A percentile compares a stretch with the other conserved stretches of the same genome.
These are phyloP conservation scores for Halichondria panicea DNA, from an alignment of 37 sponge, comb jelly and placozoan genomes.

Conservation along the genomic window DNA sequence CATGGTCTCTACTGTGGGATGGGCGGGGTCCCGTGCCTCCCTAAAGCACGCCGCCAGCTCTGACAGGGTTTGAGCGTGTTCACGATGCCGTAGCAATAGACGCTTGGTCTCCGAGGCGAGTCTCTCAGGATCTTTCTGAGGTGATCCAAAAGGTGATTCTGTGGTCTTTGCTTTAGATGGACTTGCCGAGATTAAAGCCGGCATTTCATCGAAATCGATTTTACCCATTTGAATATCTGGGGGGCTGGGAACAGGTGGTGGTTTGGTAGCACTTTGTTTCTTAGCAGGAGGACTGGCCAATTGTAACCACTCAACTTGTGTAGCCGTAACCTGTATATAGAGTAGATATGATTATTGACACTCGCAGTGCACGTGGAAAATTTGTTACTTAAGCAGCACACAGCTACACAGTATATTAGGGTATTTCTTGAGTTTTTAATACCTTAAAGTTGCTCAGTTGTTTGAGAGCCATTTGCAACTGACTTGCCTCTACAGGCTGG, in stretches of 20 bases:
- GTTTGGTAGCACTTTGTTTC: too few relatives aligned
- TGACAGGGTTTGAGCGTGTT: constrained; percentile 56
- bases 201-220: too few relatives aligned
- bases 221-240: too few relatives aligned
- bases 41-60: constrained; percentile 43
- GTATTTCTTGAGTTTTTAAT: too few relatives aligned
- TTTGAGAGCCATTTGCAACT: constrained; percentile 19
- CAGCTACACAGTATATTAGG: too few relatives aligned
- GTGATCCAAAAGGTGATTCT: not conserved
- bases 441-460: constrained; percentile 48
- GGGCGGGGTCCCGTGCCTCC: constrained; percentile 35
- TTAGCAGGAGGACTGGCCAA: too few relatives aligned
- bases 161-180: not conserved
- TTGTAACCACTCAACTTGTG: too few relatives aligned
- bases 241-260: too few relatives aligned
- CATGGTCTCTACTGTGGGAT: constrained; percentile 20
- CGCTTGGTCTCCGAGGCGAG: constrained; percentile 57
- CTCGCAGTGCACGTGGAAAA: too few relatives aligned
- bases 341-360: too few relatives aligned
- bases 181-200: not conserved
- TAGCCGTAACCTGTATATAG: too few relatives aligned
- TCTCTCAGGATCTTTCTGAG: constrained; percentile 9
- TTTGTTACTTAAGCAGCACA: too few relatives aligned
- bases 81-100: constrained; percentile 42
- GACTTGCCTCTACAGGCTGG: not conserved